Base-by-base conservation (phyloP, 1,140 invertebrate genomes). In the Macrocentrus cingulum region DNA sequence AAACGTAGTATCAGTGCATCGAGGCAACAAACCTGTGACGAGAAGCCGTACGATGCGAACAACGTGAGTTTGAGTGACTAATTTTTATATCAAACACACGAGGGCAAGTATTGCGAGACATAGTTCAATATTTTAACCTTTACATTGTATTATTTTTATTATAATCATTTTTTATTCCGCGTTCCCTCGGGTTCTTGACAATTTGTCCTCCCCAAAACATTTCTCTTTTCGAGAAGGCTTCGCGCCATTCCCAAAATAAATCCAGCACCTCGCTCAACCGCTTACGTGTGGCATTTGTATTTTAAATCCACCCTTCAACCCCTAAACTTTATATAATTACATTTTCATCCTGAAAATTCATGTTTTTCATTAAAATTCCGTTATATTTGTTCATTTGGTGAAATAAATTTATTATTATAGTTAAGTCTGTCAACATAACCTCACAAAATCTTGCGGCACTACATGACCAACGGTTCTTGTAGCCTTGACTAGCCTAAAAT, bases 11-110 rank as follows among this genome's bases (percentile, higher is more conserved):
- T 70, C 48, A 70, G 69, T 66, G 58, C 65, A 37, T 60, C 63
- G 37, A 69, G 67, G 34, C 71, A 60, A 56, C 69, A 66, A 44
- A 58, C 68, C 50, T 67, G 59, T 59, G 70, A 65, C 53, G 60
- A 67, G 53, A 75, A 74, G 57, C 72, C 75, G 46, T 79, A 77
- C 64, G 74, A 79, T 59, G 64, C 71, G 58, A 78, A 77, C 67
- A 78, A 79, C 70, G 77, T 80, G 68, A 80, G 77, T 29, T 29
- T 9, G 9, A 29, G 25, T 29, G 25, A 29, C 9, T 11, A 45
- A 29, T 44, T 44, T 39, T 4, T 39, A 39, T 39, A 11, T n/a
- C 36, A 39, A 39, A n/a, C 6, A n/a, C 13, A 15, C 13, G 7
- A 39, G 7, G 36, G 4, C 7, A 8, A 15, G 36, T 39, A n/a